Evolutionary conservation across 2,888 invertebrate species (phyloP), one percentile per base, ranked within the genome.

Genomic region (Polymixis flavicincta): DNA sequence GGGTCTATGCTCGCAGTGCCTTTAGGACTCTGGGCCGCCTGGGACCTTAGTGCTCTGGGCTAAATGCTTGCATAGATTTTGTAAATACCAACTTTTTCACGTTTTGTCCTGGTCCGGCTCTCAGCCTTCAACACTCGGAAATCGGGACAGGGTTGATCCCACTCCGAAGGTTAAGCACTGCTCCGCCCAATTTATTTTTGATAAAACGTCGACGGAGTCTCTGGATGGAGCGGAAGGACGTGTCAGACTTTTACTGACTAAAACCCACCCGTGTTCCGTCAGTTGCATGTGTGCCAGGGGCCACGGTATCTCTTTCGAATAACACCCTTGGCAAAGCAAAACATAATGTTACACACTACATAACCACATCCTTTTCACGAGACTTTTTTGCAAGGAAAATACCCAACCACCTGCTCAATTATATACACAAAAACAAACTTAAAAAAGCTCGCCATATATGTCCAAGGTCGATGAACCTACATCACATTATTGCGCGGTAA

Each of bases 391-490:
- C 64, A 14, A 32, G 5, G n/a, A 64, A 48, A 59, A 48, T 60
- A 42, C n/a, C 37, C n/a, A 78, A 74, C 28, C 14, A 65, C 59
- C 59, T 74, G 64, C 28, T 64, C 52, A 50, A 2, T 63, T 42
- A 42, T 42, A 45, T 13, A 17, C 55, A 74, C 74, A 77, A 77
- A 82, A 82, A 82, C 72, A 4, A 60, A n/a, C 32, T 63, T 22
- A 78, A 59, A 82, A 78, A 82, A 66, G 60, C 60, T 76, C 55
- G 52, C 25, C 78, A 55, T 66, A 61, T 32, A 45, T 25, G 45
- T n/a, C 25, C 66, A 76, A 76, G 82, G 83, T 78, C n/a, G 32
- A 52, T 76, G 76, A 76, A 82, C 65, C 32, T 61, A 66, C 25
- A 55, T 45, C 32, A 66, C 50, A 66, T 57, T 32, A 42, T 64